Base-by-base conservation (phyloP, 1,140 invertebrate species). In the Caerostris darwini region DNA sequence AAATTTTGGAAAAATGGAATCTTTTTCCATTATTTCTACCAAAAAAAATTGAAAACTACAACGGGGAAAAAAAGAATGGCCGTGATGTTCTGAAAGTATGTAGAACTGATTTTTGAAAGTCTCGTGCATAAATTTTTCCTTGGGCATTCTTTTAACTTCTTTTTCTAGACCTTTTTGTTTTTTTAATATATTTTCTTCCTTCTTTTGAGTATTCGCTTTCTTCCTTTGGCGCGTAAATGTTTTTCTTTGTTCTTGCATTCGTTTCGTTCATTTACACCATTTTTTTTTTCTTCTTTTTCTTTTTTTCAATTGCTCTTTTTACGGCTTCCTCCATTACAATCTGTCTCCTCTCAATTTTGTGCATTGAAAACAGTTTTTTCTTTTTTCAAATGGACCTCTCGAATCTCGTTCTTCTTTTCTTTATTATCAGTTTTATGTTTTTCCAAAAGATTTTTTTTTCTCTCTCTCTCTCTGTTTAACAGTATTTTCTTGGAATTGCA, bases 291-390 rank as follows among this genome's bases (percentile, higher is more conserved):
- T 34, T 34, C 2, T 34, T 34, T 6, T 7, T 0, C n/a, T 6
- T 71, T 71, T 67, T 34, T 71, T 71, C n/a, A 50, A 34, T 71
- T 71, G 17, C 8, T 71, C 19, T 50, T 71, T 19, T 71, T 67
- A 67, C 19, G 3, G 19, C 19, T 71, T 71, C 8, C n/a, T 19
- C 67, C 67, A 71, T 71, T 71, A 34, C n/a, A 34, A 71, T 71
- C 67, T 19, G 67, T 71, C 67, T 71, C 67, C 67, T 71, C 67
- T 71, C 67, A 71, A 71, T 71, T 71, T 19, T 71, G 5, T 8
- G 7, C 67, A 71, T 71, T 34, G 67, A 71, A 71, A 71, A 71
- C 34, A 34, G 67, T 17, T 71, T 34, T 34, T 34, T 34, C 5
- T 71, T 69, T 19, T 71, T 71, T 71, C 17, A 71, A 71, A 19